A percentile compares a stretch with the other conserved stretches of the same genome.
These are phyloP conservation scores for Atractosteus spatula DNA, from an alignment of 2,113 vertebrate species.

Conservation along the genomic window DNA sequence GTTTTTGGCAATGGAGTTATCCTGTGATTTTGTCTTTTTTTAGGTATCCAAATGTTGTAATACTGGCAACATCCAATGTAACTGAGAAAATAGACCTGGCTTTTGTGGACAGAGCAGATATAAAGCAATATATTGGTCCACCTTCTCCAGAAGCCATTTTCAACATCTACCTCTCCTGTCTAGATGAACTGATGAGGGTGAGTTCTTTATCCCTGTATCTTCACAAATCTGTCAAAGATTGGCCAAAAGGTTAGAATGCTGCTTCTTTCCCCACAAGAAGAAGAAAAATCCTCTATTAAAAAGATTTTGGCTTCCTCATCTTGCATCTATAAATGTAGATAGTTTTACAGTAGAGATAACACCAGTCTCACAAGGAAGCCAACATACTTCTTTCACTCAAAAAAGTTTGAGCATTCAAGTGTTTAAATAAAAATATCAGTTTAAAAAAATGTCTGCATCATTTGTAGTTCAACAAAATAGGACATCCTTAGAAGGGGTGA, in stretches of 20 bases:
- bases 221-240: background rate
- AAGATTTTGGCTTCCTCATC: background rate
- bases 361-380: background rate
- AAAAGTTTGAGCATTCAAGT: too few relatives aligned
- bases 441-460: too few relatives aligned
- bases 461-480: too few relatives aligned
- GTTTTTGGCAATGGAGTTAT: background rate
- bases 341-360: background rate
- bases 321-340: background rate
- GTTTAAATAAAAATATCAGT: too few relatives aligned
- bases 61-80: constrained; percentile 95
- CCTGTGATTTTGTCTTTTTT: background rate
- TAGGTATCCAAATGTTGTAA: constrained; percentile 93
- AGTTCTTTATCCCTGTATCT: constrained; percentile 20
- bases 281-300: background rate
- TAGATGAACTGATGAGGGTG: constrained; percentile 98
- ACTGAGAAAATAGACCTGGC: constrained; percentile 94
- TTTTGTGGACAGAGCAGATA: constrained; percentile 95
- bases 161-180: constrained; percentile 88
- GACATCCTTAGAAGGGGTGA: too few relatives aligned
- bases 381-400: too few relatives aligned
- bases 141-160: constrained; percentile 88
- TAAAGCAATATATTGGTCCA: constrained; percentile 92
- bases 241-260: background rate
- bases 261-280: background rate